These are phyloP conservation scores for Sebastes hubbsi DNA, from an alignment of 2,797 vertebrate genomes.

Conservation along the genomic window DNA sequence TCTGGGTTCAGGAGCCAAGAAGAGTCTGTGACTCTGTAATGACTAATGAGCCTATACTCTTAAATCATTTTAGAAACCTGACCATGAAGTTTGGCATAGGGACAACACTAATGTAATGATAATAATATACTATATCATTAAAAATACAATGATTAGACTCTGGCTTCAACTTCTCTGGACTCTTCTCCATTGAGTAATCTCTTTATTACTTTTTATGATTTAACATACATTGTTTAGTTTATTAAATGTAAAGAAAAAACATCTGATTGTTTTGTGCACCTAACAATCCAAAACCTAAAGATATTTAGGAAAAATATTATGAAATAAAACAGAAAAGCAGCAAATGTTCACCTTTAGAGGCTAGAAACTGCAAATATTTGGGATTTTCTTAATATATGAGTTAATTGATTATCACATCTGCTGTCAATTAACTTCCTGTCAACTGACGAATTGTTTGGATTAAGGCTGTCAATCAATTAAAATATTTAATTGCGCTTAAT, in stretches of 20 bases:
- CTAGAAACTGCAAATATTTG: not conserved
- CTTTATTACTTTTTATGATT: not conserved
- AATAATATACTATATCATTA: not conserved
- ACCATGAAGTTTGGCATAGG: not conserved
- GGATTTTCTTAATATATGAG: not conserved
- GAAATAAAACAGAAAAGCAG: not conserved
- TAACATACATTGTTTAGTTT: not conserved
- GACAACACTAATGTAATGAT: not conserved
- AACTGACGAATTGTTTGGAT: not conserved
- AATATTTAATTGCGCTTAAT: too few species aligned
- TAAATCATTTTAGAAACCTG: not conserved
- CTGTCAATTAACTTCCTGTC: not conserved
- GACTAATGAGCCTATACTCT: not conserved
- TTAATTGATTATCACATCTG: not conserved
- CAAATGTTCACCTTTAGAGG: not conserved
- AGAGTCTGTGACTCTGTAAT: not conserved
- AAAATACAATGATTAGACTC: not conserved
- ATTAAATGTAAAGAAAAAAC: not conserved
- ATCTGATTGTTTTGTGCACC: not conserved
- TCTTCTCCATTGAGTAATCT: not conserved
- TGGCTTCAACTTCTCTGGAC: not conserved
- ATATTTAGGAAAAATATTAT: not conserved
- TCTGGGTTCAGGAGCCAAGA: conserved; percentile 3
- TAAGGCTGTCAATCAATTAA: not conserved
- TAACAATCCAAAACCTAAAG: not conserved